Evolutionary conservation across 2,888 invertebrate genomes (phyloP), one percentile per base, ranked within the genome.

Genomic region (Hedya salicella): DNA sequence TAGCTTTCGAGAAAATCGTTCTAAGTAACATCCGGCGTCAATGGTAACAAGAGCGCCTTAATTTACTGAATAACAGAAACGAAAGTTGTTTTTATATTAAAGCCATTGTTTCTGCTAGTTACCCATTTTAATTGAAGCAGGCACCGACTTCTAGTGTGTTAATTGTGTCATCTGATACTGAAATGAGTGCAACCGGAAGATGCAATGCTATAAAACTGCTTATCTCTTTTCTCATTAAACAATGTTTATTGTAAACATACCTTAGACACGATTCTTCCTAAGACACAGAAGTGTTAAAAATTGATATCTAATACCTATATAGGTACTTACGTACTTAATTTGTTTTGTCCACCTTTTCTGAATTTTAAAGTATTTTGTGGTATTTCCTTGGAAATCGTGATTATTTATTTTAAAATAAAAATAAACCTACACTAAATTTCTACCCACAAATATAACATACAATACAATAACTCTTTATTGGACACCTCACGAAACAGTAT

Each of bases 81-180:
- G 49, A 25, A 50, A 57, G 32, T 57, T 36, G 53, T 46, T 49
- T 57, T 57, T 63, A 42, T 56, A 56, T 56, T 57, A 63, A 63
- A 19, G 30, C 49, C 32, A 64, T 50, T 50, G 57, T 64, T 54
- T 36, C 63, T 19, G 42, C 56, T 49, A 49, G 44, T 40, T 46
- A 49, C 36, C 21, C 60, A 36, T 40, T 46, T 49, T 63, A 56
- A 54, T 63, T 48, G 56, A 54, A 52, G 21, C 21, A 44, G 39
- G 39, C 30, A 49, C 59, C 17, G 36, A 3, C 9, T 32, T 59
- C 21, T 59, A 59, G 59, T 19, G 60, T 49, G 60, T 60, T 39
- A 57, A 60, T 48, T 39, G 49, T 49, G 60, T 49, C 60, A 60
- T 60, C 60, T 48, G 49, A 39, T 49, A 49, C 11, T 21, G 49